Evolutionary conservation across 2,888 invertebrate species (phyloP).

Genomic region (Dryococelus australis): DNA sequence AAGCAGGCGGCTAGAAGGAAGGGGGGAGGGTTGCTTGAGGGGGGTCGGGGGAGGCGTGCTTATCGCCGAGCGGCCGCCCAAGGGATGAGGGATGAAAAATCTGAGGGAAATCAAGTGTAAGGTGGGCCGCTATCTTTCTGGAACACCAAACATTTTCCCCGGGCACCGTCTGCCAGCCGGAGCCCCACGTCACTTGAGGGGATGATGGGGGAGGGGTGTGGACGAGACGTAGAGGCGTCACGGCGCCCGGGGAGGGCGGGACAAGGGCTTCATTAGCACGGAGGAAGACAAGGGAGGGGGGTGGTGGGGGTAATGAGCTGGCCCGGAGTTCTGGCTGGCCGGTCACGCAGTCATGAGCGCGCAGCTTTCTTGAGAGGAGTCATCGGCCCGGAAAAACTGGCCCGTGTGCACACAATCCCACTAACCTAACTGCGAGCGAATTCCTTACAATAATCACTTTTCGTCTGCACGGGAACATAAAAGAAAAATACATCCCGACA

Average conservation of each 20-base stretch:
- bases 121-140: slow-evolving; percentile 44
- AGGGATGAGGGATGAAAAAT: slow-evolving; percentile 45
- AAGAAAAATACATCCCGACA: no score
- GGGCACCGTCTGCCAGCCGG: slow-evolving; percentile 26
- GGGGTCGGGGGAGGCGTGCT: slow-evolving; percentile 29
- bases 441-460: no score
- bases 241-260: neutral
- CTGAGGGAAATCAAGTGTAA: slow-evolving; percentile 60
- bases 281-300: neutral
- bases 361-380: neutral
- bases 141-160: slow-evolving; percentile 44
- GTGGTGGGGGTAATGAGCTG: neutral
- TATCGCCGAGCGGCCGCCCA: slow-evolving; percentile 52
- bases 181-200: neutral
- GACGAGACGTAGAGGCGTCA: neutral
- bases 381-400: no score
- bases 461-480: no score
- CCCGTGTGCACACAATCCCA: no score
- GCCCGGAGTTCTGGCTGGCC: no score
- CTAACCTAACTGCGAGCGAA: no score
- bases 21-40: slow-evolving; percentile 47
- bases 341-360: neutral
- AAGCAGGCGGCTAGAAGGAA: slow-evolving; percentile 44
- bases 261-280: neutral
- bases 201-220: neutral